A percentile compares a stretch with the other conserved stretches of the same genome.
Conservation (phyloP, 2,888 invertebrate genomes). For the Drosophila colorata region DNA sequence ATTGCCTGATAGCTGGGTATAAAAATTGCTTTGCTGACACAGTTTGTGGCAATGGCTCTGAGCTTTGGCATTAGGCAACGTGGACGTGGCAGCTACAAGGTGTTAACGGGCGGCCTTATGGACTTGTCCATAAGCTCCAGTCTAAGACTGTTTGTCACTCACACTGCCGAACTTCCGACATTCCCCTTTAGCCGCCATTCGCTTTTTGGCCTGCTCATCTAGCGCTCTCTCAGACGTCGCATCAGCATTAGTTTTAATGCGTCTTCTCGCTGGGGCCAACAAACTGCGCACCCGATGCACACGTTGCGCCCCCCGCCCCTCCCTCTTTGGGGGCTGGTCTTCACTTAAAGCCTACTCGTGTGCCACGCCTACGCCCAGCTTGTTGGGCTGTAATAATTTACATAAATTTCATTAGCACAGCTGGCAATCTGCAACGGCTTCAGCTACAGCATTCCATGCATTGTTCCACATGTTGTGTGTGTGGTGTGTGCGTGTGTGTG, state of each 20-base stretch:
- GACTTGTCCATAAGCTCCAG: constrained; percentile 78
- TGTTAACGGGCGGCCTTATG: constrained; percentile 79
- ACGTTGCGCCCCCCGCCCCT: constrained; percentile 6
- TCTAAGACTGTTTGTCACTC: constrained; percentile 72
- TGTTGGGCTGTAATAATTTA: constrained; percentile 68
- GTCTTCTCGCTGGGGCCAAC: constrained; percentile 65
- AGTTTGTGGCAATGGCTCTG: constrained; percentile 80
- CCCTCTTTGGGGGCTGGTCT: no score
- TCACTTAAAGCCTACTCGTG: constrained; percentile 26
- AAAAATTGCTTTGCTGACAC: constrained; percentile 79
- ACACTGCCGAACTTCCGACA: constrained; percentile 20
- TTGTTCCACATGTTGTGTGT: constrained; percentile 7
- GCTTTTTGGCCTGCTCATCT: constrained; percentile 5
- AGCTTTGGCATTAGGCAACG: constrained; percentile 81
- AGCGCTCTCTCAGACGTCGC: constrained; percentile 59
- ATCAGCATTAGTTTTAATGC: constrained; percentile 81
- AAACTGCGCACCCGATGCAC: constrained; percentile 63
- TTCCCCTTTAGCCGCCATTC: background rate
- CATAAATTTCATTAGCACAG: constrained; percentile 78
- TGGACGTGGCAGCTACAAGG: constrained; percentile 80
- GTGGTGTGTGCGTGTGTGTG: constrained; percentile 27
- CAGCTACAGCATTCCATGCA: constrained; percentile 36
- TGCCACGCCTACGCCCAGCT: constrained; percentile 40
- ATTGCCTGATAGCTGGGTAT: constrained; percentile 38
- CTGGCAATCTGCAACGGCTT: constrained; percentile 53